Evolutionary conservation across 2,888 invertebrate species (phyloP).

Genomic region (Xestoiulus laeticollis): DNA sequence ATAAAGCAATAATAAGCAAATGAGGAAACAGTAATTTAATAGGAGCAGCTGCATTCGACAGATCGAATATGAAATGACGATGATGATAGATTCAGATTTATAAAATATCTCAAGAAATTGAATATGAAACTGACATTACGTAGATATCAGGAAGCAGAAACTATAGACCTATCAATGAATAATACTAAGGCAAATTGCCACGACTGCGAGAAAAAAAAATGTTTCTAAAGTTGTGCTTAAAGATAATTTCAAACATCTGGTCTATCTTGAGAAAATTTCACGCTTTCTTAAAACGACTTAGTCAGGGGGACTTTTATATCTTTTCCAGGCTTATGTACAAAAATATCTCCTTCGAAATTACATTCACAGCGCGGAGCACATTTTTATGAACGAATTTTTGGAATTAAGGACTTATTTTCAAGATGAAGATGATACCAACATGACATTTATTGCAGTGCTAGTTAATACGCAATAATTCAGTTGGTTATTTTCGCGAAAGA

Average conservation of each 20-base stretch:
- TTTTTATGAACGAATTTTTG: neutral
- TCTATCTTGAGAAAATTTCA: neutral
- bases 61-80: neutral
- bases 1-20: slow-evolving; percentile 29
- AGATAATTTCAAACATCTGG: slow-evolving; percentile 32
- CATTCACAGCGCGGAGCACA: neutral
- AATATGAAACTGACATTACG: neutral
- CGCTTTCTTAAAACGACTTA: slow-evolving; percentile 13
- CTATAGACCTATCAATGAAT: neutral
- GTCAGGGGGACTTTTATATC: slow-evolving; percentile 6
- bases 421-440: slow-evolving; percentile 10
- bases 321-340: neutral
- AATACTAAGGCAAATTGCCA: slow-evolving; percentile 5
- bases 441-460: neutral
- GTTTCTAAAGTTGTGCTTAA: neutral
- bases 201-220: slow-evolving; percentile 17
- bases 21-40: slow-evolving; percentile 37
- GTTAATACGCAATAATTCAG: neutral
- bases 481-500: neutral
- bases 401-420: neutral
- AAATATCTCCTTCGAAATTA: neutral
- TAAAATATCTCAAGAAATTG: slow-evolving; percentile 19
- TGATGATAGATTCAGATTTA: slow-evolving; percentile 34
- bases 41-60: slow-evolving; percentile 5
- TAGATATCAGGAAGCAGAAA: neutral